Evolutionary conservation across 2,888 invertebrate species (phyloP).

Genomic region (Argyresthia albistria): DNA sequence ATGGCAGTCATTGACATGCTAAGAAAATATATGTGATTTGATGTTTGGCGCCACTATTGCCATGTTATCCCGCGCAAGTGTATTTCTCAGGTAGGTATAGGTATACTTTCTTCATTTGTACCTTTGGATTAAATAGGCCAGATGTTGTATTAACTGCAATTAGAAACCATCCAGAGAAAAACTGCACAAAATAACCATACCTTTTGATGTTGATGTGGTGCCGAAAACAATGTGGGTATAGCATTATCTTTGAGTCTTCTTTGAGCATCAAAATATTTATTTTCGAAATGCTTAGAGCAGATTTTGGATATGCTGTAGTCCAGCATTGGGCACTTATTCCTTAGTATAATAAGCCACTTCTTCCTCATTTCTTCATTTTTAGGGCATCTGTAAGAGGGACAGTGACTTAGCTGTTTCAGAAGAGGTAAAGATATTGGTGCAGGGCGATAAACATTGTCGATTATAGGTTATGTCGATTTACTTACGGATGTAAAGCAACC

Average conservation of each 20-base stretch:
- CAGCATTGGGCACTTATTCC: conserved; percentile 37
- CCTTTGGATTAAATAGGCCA: too few species aligned
- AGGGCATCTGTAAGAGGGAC: conserved; percentile 36
- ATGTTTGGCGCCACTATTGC: too few species aligned
- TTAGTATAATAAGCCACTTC: conserved; percentile 45
- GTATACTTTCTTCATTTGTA: too few species aligned
- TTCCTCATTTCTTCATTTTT: conserved; percentile 37
- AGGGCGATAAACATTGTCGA: too few species aligned
- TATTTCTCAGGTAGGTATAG: too few species aligned
- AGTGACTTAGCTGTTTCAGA: not conserved
- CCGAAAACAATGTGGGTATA: conserved; percentile 44
- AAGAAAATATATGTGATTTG: too few species aligned
- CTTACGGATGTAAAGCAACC: conserved; percentile 45
- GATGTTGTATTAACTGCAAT: too few species aligned
- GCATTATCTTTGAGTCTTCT: conserved; percentile 42
- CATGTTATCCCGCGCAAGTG: too few species aligned
- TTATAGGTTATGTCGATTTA: conserved; percentile 5
- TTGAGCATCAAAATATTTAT: conserved; percentile 41
- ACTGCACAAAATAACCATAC: not conserved
- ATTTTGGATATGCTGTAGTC: conserved; percentile 51
- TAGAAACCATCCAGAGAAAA: too few species aligned
- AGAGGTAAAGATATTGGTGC: not conserved
- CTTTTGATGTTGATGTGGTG: conserved; percentile 7
- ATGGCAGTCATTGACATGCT: too few species aligned
- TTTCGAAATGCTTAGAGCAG: conserved; percentile 56